Base-by-base conservation (phyloP, 2,797 vertebrate species). In the Botia kubotai region DNA sequence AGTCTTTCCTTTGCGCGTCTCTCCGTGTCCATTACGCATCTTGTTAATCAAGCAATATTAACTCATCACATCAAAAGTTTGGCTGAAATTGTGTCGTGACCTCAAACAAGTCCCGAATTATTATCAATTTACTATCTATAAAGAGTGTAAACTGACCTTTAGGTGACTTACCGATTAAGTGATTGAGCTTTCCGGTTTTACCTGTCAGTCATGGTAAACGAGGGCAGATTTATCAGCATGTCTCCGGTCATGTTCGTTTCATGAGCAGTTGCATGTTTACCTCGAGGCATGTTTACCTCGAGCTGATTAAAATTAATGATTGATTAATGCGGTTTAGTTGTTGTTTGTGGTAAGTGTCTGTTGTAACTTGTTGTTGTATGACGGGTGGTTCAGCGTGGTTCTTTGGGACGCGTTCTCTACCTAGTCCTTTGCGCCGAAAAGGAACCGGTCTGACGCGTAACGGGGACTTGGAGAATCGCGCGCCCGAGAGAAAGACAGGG, bases 401-500 rank as follows among this genome's bases (percentile, higher is more conserved):
- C 46, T 21, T 13, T 17, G 29, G 26, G 55, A 65, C 10, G 46
- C 29, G 8, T 10, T 43, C 4, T 71, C 43, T 62, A 4, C 67
- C 39, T 8, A 36, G 19, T 60, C 23, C 75, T 19, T 63, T 33
- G n/a, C 60, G 13, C 6, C 6, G 0, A 33, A 33, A 13, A 29
- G 50, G 17, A 66, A 65, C 29, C 26, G 26, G 13, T 33, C 14
- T 39, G 10, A 13, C 13, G 50, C 50, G 70, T 66, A 71, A 71
- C n/a, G n/a, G 16, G 48, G 46, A 72, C 48, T 55, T 80, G 77
- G 60, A 73, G 60, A 79, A 50, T 60, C 48, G 48, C 33, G 33
- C 21, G 21, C 21, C 60, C 43, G 55, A 10, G 19, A 62, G 4
- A 13, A 69, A 21, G n/a, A 52, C 13, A 21, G 19, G 43, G 48